Evolutionary conservation across 2,888 invertebrate genomes (phyloP), one percentile per base, ranked within the genome.

Genomic region (Junonia oenone): DNA sequence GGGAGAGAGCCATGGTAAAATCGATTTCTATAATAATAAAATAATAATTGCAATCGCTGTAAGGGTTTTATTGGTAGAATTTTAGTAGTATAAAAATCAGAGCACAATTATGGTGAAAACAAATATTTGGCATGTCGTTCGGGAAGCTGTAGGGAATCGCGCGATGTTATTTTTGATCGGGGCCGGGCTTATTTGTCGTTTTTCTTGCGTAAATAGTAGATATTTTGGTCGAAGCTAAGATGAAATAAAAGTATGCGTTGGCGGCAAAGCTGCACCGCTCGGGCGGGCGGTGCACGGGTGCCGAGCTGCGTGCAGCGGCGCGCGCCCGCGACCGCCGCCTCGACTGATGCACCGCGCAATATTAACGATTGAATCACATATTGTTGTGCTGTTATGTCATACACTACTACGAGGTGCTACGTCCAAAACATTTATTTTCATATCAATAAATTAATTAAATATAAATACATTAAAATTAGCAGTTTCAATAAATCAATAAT

Each of bases 1-100:
- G 85, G 94, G 94, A 85, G 93, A 93, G 84, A 93, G 92, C 88
- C 93, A 94, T 92, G 94, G 94, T 94, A 92, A 92, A 83, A 87
- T 87, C 84, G 83, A 87, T 87, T 79, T 73, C 66, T 66, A 56
- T 61, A 45, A 53, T 35, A 47, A 43, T 45, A 22, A 51, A 45
- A 40, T 26, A 37, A 40, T 45, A 11, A 17, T 46, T 22, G 15
- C 14, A 19, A 8, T 40, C 19, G 26, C 13, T 22, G n/a, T 49
- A 35, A 35, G 8, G 19, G 19, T 33, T 43, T 8, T 45, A 22
- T 22, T 14, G 13, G 27, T 45, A 49, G 35, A 46, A 37, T 9
- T 40, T 43, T 29, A 8, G 26, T 14, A 40, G 2, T 13, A 11
- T 6, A 13, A 43, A 33, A 47, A 37, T 27, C 38, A 9, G 11